phyloP scores from a whole-genome alignment of 2,113 vertebrate genomes.

The Alexandromys fortis region DNA sequence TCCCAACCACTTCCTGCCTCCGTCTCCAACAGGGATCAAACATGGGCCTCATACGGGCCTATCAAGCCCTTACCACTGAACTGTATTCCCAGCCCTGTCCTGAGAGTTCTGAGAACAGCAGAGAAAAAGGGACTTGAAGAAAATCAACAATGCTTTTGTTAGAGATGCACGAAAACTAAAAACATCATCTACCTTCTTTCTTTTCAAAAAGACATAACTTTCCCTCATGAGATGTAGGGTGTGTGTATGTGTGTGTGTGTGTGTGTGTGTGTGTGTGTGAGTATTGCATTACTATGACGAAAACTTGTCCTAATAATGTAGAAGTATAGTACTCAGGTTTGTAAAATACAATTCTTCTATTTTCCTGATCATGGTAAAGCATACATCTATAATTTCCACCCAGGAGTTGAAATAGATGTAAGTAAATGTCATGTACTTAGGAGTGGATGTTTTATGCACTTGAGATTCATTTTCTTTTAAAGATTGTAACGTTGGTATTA shows the following conservation, averaged over 20 bases:
- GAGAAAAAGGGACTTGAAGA: neutral
- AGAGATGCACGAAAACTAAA: neutral
- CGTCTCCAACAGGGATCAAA: neutral
- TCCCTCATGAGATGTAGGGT: neutral
- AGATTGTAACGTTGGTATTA: neutral
- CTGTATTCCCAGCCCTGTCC: neutral
- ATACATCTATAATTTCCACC: neutral
- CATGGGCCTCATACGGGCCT: too few relatives aligned
- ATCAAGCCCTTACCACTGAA: neutral
- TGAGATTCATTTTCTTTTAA: neutral
- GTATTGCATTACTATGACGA: slow-evolving; percentile 1
- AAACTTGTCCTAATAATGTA: slow-evolving; percentile 18
- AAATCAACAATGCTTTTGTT: neutral
- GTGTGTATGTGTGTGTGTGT: neutral
- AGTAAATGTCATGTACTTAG: neutral
- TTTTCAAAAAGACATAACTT: slow-evolving; percentile 15
- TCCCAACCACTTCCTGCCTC: neutral
- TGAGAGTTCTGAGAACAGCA: neutral
- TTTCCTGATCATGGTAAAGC: neutral
- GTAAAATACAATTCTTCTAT: neutral
- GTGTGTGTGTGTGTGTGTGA: neutral
- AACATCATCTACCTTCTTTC: slow-evolving; percentile 3
- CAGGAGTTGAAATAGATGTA: neutral
- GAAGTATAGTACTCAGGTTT: neutral
- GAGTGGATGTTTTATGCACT: neutral